Evolutionary conservation across 2,888 invertebrate species (phyloP).

Genomic region (Caenorhabditis japonica): DNA sequence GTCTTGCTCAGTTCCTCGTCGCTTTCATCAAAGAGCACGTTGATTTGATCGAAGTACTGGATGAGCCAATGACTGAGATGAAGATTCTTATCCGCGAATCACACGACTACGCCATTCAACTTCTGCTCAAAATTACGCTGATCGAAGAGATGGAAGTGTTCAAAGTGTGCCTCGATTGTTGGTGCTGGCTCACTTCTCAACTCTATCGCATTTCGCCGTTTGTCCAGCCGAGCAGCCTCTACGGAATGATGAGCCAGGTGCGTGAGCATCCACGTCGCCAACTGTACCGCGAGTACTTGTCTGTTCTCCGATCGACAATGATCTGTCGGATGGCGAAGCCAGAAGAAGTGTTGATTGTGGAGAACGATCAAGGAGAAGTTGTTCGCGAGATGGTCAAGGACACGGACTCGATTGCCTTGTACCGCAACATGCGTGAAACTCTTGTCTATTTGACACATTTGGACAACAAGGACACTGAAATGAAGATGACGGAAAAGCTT

Average conservation of each 20-base stretch:
- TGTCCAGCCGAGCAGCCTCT: constrained; percentile 66
- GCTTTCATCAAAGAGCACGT: constrained; percentile 97
- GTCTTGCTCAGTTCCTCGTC: constrained; percentile 95
- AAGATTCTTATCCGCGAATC: constrained; percentile 41
- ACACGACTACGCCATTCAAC: constrained; percentile 77
- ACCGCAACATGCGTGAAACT: constrained; percentile 89
- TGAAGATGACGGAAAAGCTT: constrained; percentile 98
- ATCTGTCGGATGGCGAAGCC: constrained; percentile 99
- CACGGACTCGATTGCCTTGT: constrained; percentile 98
- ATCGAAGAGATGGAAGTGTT: constrained; percentile 99
- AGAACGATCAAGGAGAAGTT: constrained; percentile 98
- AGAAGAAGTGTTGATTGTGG: constrained; percentile 98
- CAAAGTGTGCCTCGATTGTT: constrained; percentile 98
- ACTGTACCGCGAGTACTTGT: constrained; percentile 57
- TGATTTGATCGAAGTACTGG: constrained; percentile 75
- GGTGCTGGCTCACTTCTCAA: constrained; percentile 93
- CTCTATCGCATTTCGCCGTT: constrained; percentile 90
- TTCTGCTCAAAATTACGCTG: constrained; percentile 84
- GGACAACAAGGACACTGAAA: constrained; percentile 95
- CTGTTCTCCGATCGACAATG: constrained; percentile 91
- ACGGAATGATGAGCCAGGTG: constrained; percentile 22
- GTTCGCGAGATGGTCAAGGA: constrained; percentile 99
- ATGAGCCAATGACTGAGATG: constrained; percentile 34
- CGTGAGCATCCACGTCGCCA: constrained; percentile 40
- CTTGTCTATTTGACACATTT: constrained; percentile 96